Base-by-base conservation (phyloP, 2,797 vertebrate genomes). In the Percopsis omiscomaycus region DNA sequence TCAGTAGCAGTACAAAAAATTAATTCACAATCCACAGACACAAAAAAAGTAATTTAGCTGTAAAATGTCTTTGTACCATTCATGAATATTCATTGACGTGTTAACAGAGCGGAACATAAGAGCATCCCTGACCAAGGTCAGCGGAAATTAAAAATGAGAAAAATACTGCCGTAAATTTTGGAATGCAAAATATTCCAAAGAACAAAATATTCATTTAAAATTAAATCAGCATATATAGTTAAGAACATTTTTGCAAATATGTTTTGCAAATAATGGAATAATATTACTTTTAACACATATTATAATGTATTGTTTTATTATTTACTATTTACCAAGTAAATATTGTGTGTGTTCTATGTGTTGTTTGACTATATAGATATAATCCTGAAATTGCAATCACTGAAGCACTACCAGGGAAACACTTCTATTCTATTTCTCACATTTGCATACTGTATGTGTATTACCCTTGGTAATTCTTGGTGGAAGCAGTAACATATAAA, bases 61-160 rank as follows among this genome's bases (percentile, higher is more conserved):
- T 22, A 15, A 75, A 76, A 79, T 59, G 73, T 62, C 51, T 68
- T 68, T 64, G 57, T 78, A 78, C 80, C 49, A 46, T 65, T 80
- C 60, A 86, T 82, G 76, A 79, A 81, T 82, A 79, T 86, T 77
- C 62, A 72, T 72, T 60, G 66, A 66, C 63, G 71, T 76, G 78
- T 78, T 59, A 84, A 79, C 77, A 73, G n/a, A 68, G 55, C 37
- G 16, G 61, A 59, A 65, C 61, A 71, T 73, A 61, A 80, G 69
- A 73, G 71, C 10, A 22, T 55, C 66, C 69, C 66, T 78, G 74
- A 71, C 68, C 71, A 81, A 85, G 75, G 78, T 79, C 80, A 71
- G 29, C 29, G 68, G 68, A 50, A 73, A 53, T 12, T 55, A 70
- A 56, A 54, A 30, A 60, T 65, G 52, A 30, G 61, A 60, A 62